phyloP scores from a whole-genome alignment of 1,140 invertebrate species.

The Aphidius ervi region DNA sequence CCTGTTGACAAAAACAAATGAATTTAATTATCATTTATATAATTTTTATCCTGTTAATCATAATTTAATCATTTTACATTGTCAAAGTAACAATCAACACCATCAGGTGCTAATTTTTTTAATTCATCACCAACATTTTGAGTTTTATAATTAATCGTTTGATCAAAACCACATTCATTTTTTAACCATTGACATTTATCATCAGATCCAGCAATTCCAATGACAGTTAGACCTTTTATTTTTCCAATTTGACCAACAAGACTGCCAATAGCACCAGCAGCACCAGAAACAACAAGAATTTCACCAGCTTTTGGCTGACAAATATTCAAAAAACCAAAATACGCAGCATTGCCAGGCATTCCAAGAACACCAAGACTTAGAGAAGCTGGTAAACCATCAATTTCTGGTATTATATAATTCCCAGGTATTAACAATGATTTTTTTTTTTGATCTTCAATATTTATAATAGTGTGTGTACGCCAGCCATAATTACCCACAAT shows the following conservation, averaged over 20 bases:
- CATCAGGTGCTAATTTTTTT: constrained; percentile 62
- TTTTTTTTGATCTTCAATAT: constrained; percentile 23
- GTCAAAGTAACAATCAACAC: constrained; percentile 71
- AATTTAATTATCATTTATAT: background rate
- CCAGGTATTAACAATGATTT: too few species aligned
- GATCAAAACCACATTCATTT: constrained; percentile 63
- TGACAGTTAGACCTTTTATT: constrained; percentile 63
- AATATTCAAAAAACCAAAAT: constrained; percentile 68
- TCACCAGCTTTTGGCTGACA: constrained; percentile 66
- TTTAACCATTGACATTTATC: constrained; percentile 67
- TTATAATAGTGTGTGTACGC: constrained; percentile 51
- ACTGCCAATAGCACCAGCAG: constrained; percentile 66
- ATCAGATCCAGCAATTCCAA: constrained; percentile 68
- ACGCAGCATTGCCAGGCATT: constrained; percentile 70
- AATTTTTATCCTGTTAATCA: constrained; percentile 3
- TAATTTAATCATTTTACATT: constrained; percentile 54
- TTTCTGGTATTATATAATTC: constrained; percentile 54
- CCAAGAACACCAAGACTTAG: constrained; percentile 59
- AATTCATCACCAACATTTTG: constrained; percentile 54
- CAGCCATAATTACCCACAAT: constrained; percentile 61
- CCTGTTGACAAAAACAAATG: constrained; percentile 42
- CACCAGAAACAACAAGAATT: constrained; percentile 62
- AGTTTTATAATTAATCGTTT: constrained; percentile 69
- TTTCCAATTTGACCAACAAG: constrained; percentile 72
- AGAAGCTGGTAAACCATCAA: constrained; percentile 56